Conservation (phyloP, 2,113 vertebrate species). For the Vanacampus margaritifer region DNA sequence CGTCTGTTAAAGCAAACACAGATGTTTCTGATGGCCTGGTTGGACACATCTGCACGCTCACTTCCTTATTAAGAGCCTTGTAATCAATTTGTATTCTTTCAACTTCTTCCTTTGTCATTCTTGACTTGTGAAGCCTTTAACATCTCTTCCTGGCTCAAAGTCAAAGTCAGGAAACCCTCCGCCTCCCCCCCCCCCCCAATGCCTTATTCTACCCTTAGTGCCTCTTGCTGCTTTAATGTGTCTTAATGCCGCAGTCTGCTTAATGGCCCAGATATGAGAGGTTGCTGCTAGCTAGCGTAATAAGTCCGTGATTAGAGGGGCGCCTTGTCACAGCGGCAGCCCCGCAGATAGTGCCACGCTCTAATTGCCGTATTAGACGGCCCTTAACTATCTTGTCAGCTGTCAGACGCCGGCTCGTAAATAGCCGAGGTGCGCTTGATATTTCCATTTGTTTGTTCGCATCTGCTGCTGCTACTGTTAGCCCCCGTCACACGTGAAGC, state of each 20-base stretch:
- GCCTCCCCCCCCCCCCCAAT: not conserved
- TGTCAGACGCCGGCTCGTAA: slow-evolving; percentile 63
- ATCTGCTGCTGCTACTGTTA: slow-evolving; percentile 40
- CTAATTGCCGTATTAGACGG: slow-evolving; percentile 78
- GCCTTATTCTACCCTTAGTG: slow-evolving; percentile 31
- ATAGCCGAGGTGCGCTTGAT: slow-evolving; percentile 64
- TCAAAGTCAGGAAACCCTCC: slow-evolving; percentile 42
- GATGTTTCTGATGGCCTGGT: slow-evolving; percentile 31
- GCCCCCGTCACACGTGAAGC: slow-evolving; percentile 15
- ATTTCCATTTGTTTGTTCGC: slow-evolving; percentile 67
- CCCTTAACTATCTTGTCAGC: slow-evolving; percentile 78
- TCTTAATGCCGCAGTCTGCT: slow-evolving; percentile 75
- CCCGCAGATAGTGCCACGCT: slow-evolving; percentile 78
- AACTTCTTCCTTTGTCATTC: slow-evolving; percentile 35
- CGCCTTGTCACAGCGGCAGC: slow-evolving; percentile 78
- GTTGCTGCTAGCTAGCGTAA: slow-evolving; percentile 76
- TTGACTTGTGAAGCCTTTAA: slow-evolving; percentile 10
- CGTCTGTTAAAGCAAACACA: slow-evolving; percentile 23
- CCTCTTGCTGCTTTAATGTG: slow-evolving; percentile 61
- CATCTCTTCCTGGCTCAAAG: slow-evolving; percentile 9
- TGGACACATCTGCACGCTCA: slow-evolving; percentile 14
- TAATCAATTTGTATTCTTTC: slow-evolving; percentile 31
- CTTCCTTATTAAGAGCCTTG: slow-evolving; percentile 3
- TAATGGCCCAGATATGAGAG: slow-evolving; percentile 81
- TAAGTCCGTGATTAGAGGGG: slow-evolving; percentile 82